These are phyloP conservation scores for Acromyrmex echinatior DNA, from an alignment of 1,140 invertebrate species.

Conservation along the genomic window DNA sequence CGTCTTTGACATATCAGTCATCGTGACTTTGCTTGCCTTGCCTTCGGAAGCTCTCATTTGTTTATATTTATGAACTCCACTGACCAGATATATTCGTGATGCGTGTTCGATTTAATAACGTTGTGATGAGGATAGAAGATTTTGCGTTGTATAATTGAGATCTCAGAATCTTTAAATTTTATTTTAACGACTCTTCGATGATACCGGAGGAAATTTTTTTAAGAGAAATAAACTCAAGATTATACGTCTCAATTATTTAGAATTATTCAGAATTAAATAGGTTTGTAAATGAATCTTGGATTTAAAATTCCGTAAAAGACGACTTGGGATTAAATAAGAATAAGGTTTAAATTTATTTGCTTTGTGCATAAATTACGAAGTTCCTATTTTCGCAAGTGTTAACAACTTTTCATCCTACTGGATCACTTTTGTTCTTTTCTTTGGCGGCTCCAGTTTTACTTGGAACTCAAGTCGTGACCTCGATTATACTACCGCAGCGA, in stretches of 20 bases:
- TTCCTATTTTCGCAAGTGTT: slow-evolving; percentile 6
- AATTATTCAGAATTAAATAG: neutral
- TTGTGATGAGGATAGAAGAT: too few relatives aligned
- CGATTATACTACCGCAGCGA: slow-evolving; percentile 27
- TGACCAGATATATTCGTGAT: neutral
- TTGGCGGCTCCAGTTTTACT: neutral
- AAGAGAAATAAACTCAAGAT: neutral
- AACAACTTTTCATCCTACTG: slow-evolving; percentile 23
- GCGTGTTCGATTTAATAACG: neutral
- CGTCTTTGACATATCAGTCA: slow-evolving; percentile 15
- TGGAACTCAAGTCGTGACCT: slow-evolving; percentile 22
- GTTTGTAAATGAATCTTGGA: neutral
- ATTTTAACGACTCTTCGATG: neutral
- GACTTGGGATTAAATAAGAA: neutral
- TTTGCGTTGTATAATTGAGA: neutral
- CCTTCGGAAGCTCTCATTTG: neutral
- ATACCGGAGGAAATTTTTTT: neutral
- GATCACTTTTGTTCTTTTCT: slow-evolving; percentile 8
- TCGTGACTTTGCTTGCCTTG: neutral
- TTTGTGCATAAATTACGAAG: slow-evolving; percentile 19
- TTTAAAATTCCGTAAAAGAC: neutral
- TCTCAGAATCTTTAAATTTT: neutral
- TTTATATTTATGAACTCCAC: slow-evolving; percentile 1
- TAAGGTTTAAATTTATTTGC: neutral
- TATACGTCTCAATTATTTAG: neutral